These are phyloP conservation scores for Harpagoxenus sublaevis DNA, from an alignment of 2,888 invertebrate genomes.

Conservation along the genomic window DNA sequence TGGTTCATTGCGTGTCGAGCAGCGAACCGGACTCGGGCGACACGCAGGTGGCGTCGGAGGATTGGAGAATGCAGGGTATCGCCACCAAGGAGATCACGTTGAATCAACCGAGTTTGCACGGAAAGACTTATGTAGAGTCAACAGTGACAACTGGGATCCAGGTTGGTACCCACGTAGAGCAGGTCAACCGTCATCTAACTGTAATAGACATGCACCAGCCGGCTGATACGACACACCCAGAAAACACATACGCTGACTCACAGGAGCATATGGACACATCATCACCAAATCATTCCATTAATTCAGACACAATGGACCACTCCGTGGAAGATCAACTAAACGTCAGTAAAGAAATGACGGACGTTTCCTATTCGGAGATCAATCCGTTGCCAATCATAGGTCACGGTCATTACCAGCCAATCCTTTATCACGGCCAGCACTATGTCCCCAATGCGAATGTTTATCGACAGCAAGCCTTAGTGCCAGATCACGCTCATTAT, in stretches of 20 bases:
- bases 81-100: slow-evolving; percentile 82
- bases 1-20: slow-evolving; percentile 96
- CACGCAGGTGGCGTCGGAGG: slow-evolving; percentile 79
- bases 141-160: slow-evolving; percentile 86
- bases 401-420: slow-evolving; percentile 80
- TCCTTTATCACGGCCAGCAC: slow-evolving; percentile 80
- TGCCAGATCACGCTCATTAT: slow-evolving; percentile 78
- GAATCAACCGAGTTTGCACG: slow-evolving; percentile 79
- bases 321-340: slow-evolving; percentile 78
- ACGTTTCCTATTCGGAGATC: slow-evolving; percentile 74
- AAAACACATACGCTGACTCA: slow-evolving; percentile 84
- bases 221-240: slow-evolving; percentile 86
- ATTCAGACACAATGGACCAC: slow-evolving; percentile 83
- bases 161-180: slow-evolving; percentile 85
- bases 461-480: slow-evolving; percentile 81
- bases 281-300: slow-evolving; percentile 84
- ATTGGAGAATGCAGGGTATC: slow-evolving; percentile 83
- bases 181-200: slow-evolving; percentile 84
- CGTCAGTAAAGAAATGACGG: slow-evolving; percentile 74
- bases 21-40: slow-evolving; percentile 92
- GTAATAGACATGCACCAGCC: slow-evolving; percentile 85
- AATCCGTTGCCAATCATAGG: slow-evolving; percentile 75
- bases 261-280: slow-evolving; percentile 84
- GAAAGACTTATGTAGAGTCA: slow-evolving; percentile 84
- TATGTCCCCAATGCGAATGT: slow-evolving; percentile 76